Evolutionary conservation across 2,888 invertebrate species (phyloP).

Genomic region (Pseudanteris insignis): DNA sequence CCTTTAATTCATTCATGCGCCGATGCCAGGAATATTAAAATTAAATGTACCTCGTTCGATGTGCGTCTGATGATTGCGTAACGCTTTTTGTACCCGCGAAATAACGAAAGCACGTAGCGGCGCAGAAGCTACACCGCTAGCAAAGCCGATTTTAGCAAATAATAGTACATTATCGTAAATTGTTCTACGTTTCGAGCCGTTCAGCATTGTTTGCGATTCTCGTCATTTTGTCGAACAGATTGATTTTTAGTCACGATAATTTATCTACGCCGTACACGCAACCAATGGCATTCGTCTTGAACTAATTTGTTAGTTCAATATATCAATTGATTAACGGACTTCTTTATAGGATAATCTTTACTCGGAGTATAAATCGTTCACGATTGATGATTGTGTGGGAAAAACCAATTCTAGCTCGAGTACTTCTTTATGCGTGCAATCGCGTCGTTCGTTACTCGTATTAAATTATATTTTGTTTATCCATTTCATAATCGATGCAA

Average conservation of each 20-base stretch:
- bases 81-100: neutral
- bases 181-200: conserved; percentile 13
- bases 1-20: neutral
- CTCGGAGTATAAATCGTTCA: too few relatives aligned
- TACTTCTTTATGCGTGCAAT: too few relatives aligned
- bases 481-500: too few relatives aligned
- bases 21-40: conserved; percentile 22
- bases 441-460: too few relatives aligned
- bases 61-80: conserved; percentile 1
- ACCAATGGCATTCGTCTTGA: conserved; percentile 23
- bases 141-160: conserved; percentile 13
- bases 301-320: conserved; percentile 34
- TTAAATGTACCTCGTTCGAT: conserved; percentile 17
- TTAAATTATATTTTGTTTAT: too few relatives aligned
- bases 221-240: conserved; percentile 28
- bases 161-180: conserved; percentile 7
- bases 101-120: too few relatives aligned
- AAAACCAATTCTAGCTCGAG: too few relatives aligned
- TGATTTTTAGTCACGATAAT: conserved; percentile 38
- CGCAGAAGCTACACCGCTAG: too few relatives aligned
- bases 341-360: conserved; percentile 2
- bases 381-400: too few relatives aligned
- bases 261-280: conserved; percentile 37
- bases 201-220: conserved; percentile 9
- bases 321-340: conserved; percentile 29